Percentiles rank a stretch among this genome's conserved stretches.
These are phyloP conservation scores for Drymodes brunneopygia DNA, from an alignment of 2,113 vertebrate species.

Conservation along the genomic window DNA sequence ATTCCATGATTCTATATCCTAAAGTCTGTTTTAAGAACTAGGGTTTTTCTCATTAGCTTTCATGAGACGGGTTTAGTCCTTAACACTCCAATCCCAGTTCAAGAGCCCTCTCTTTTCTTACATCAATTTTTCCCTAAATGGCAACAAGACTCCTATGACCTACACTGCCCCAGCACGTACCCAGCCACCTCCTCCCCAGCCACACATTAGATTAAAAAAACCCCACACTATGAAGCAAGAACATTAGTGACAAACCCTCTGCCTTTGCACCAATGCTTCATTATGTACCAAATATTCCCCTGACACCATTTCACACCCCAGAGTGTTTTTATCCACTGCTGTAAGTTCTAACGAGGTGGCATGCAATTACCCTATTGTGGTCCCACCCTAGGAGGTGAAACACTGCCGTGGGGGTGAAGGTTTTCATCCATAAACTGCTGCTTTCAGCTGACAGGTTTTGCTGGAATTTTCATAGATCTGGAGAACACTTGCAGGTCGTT, in stretches of 20 bases:
- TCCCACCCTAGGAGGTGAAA: background rate
- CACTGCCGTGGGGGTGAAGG: background rate
- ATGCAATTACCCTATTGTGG: background rate
- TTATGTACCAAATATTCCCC: background rate
- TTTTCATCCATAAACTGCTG: background rate
- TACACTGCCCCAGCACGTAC: rapidly evolving
- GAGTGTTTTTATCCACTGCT: background rate
- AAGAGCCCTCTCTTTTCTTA: background rate
- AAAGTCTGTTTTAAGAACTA: background rate
- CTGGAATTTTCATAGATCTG: background rate
- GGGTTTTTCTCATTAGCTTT: background rate
- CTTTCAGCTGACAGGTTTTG: background rate
- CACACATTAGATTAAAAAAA: background rate
- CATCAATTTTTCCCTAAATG: background rate
- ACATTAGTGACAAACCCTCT: background rate
- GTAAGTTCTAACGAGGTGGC: background rate
- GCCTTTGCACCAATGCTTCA: background rate
- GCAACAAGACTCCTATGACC: background rate
- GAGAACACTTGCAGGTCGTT: background rate
- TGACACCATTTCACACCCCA: rapidly evolving
- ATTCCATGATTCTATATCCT: background rate
- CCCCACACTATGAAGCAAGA: background rate
- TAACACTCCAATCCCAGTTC: background rate
- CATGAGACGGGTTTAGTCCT: background rate
- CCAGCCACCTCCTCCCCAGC: background rate